phyloP scores from a whole-genome alignment of 2,888 invertebrate genomes.

The Lampropteryx suffumata region DNA sequence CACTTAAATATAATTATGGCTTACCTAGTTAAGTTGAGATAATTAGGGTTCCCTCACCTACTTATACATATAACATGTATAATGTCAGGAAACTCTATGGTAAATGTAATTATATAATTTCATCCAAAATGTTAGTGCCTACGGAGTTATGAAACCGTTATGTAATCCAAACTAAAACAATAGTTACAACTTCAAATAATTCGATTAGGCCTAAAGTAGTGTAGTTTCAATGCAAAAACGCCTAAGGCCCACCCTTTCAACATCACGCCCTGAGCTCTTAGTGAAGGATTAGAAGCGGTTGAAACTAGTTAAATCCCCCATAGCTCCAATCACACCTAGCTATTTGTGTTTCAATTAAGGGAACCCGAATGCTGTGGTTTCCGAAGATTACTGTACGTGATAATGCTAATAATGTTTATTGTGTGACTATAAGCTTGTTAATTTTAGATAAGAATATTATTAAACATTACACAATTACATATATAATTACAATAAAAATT shows the following conservation, averaged over 20 bases:
- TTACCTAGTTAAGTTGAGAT: no score
- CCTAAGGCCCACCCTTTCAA: slow-evolving; percentile 48
- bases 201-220: slow-evolving; percentile 32
- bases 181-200: slow-evolving; percentile 32
- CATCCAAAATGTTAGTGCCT: neutral
- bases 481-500: no score
- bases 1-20: no score
- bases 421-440: slow-evolving; percentile 14
- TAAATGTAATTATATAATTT: no score
- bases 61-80: no score
- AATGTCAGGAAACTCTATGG: no score
- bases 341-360: slow-evolving; percentile 78
- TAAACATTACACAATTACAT: neutral
- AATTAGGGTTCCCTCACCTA: no score
- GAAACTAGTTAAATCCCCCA: slow-evolving; percentile 61
- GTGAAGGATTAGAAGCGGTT: slow-evolving; percentile 50
- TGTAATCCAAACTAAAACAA: slow-evolving; percentile 28
- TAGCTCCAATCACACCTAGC: slow-evolving; percentile 68
- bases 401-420: slow-evolving; percentile 24
- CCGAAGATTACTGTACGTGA: slow-evolving; percentile 52
- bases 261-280: slow-evolving; percentile 47
- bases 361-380: slow-evolving; percentile 57
- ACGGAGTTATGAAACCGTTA: slow-evolving; percentile 9
- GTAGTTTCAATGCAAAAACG: slow-evolving; percentile 47
- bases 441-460: slow-evolving; percentile 1